These are phyloP conservation scores for Microcebus lehilahytsara DNA, from an alignment of 2,113 vertebrate species.

Conservation along the genomic window DNA sequence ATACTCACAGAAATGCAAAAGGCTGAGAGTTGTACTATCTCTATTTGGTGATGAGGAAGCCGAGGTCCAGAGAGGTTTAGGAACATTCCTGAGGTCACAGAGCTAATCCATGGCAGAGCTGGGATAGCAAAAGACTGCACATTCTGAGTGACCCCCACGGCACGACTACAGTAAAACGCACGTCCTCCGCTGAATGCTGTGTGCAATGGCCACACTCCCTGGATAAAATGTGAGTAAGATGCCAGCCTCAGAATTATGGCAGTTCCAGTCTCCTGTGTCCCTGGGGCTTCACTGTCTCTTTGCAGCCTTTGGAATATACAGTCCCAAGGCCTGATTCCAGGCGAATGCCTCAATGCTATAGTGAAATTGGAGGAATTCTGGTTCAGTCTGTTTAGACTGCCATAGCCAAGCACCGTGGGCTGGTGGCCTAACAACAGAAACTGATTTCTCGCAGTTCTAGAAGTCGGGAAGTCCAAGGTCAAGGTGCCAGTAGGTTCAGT, in stretches of 20 bases:
- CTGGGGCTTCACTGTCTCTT: neutral
- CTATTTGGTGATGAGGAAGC: neutral
- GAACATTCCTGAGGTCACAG: neutral
- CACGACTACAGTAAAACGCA: fast-evolving
- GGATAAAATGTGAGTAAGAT: neutral
- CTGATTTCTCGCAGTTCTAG: neutral
- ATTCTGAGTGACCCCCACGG: fast-evolving
- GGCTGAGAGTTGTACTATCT: neutral
- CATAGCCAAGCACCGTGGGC: neutral
- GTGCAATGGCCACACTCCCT: neutral
- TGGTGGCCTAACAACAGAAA: neutral
- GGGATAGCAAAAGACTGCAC: neutral
- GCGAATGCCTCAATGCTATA: neutral
- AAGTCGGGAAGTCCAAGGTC: neutral
- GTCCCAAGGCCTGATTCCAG: neutral
- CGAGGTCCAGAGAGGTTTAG: neutral
- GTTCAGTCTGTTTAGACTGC: neutral
- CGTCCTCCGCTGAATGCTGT: fast-evolving
- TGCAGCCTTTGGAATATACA: neutral
- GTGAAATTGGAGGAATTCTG: neutral
- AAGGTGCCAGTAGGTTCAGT: neutral
- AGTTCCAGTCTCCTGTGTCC: neutral
- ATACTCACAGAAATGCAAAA: neutral
- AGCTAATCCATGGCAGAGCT: neutral
- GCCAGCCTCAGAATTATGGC: neutral